Evolutionary conservation across 2,888 invertebrate genomes (phyloP).

Genomic region (Leucophenga maculata): DNA sequence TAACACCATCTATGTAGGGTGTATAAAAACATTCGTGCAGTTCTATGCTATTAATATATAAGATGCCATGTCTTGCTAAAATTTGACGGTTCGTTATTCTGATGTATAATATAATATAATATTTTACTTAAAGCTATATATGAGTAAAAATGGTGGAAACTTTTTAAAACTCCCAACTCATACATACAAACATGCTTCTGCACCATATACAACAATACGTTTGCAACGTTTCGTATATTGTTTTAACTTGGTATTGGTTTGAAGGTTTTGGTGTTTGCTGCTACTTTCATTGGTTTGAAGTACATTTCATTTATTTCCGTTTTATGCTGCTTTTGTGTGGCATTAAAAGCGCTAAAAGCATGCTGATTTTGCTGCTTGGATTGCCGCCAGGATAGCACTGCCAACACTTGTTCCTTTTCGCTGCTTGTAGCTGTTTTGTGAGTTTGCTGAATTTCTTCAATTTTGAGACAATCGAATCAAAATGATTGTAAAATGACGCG

Average conservation of each 20-base stretch:
- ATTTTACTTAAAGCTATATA: too few species aligned
- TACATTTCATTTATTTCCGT: conserved; percentile 65
- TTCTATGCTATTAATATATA: too few species aligned
- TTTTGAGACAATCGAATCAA: conserved; percentile 55
- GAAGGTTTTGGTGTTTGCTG: conserved; percentile 3
- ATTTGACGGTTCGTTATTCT: too few species aligned
- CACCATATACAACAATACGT: too few species aligned
- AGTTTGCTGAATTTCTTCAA: too few species aligned
- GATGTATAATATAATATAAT: too few species aligned
- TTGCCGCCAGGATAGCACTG: background rate
- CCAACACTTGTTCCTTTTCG: conserved; percentile 56
- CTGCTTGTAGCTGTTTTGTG: conserved; percentile 48
- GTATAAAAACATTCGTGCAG: background rate
- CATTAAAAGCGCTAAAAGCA: conserved; percentile 36
- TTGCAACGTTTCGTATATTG: background rate
- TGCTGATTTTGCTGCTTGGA: background rate
- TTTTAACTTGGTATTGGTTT: background rate
- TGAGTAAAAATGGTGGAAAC: too few species aligned
- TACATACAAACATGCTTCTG: too few species aligned
- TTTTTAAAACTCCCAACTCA: too few species aligned
- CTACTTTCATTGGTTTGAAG: conserved; percentile 54
- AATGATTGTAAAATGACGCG: conserved; percentile 41
- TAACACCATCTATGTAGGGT: background rate
- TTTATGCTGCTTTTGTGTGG: conserved; percentile 60
- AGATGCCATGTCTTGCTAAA: too few species aligned